Base-by-base conservation (phyloP, 1,140 invertebrate genomes). In the Magallana ariakensis region DNA sequence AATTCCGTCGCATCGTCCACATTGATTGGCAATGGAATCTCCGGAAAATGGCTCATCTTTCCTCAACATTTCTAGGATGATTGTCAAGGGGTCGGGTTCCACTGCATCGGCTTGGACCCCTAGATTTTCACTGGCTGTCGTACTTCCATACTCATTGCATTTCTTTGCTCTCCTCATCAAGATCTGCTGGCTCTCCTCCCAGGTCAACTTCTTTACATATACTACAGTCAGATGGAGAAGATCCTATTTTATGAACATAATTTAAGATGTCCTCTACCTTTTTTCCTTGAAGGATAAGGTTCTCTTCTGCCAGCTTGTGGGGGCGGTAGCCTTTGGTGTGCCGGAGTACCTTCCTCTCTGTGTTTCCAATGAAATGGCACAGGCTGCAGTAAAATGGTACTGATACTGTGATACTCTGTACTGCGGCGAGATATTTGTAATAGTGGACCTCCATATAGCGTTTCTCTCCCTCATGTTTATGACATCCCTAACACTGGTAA, bases 311-410 rank as follows among this genome's bases (percentile, higher is more conserved):
- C 8, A 33, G n/a, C 7, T n/a, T 46, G 60, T 70, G 60, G 0
- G 26, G 62, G n/a, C n/a, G n/a, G n/a, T n/a, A n/a, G n/a, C n/a
- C n/a, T n/a, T n/a, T n/a, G n/a, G n/a, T 16, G 16, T 85, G 26
- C 16, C 62, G 70, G 5, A n/a, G 16, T 11, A 75, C 13, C 19
- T 85, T 46, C 8, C 15, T 22, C 16, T 70, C 26, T 2, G 84
- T 85, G 6, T 62, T 85, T 22, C 26, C 58, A 15, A 54, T 85
- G 46, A 85, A 85, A 55, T 70, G 84, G 22, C 60, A 85, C n/a
- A 85, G n/a, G 33, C 26, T 70, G 46, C 84, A 85, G 84, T 75
- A 85, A n/a, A 19, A 85, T 0, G 60, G 84, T 4, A 85, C 84
- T n/a, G n/a, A n/a, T n/a, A n/a, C n/a, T n/a, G n/a, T n/a, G n/a